Conservation (phyloP, 2,888 invertebrate species). For the Phyllotreta cruciferae region DNA sequence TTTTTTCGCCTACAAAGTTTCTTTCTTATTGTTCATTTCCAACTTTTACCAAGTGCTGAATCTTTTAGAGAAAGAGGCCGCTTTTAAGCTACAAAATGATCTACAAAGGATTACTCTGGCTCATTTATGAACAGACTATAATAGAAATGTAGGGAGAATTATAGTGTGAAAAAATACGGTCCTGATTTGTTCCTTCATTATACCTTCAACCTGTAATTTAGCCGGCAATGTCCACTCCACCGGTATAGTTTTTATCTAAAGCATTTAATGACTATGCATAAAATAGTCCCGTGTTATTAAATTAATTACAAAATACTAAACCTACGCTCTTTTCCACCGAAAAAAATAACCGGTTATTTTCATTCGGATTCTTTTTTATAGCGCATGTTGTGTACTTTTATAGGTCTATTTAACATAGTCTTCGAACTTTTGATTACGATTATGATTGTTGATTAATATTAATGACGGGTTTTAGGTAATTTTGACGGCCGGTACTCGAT, state of each 20-base stretch:
- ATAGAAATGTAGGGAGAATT: too few species aligned
- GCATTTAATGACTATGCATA: constrained; percentile 40
- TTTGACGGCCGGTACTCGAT: constrained; percentile 8
- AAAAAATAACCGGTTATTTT: constrained; percentile 12
- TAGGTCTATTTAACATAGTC: constrained; percentile 9
- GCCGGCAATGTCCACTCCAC: constrained; percentile 27
- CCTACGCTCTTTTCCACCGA: constrained; percentile 35
- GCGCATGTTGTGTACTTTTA: background rate
- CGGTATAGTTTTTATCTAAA: constrained; percentile 31
- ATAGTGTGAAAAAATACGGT: too few species aligned
- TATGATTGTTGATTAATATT: constrained; percentile 8
- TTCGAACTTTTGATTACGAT: constrained; percentile 9
- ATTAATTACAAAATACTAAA: constrained; percentile 42
- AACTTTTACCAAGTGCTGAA: too few species aligned
- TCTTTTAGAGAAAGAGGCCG: too few species aligned
- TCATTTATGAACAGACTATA: too few species aligned
- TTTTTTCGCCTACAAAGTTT: too few species aligned
- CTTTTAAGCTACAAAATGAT: too few species aligned
- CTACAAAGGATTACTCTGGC: too few species aligned
- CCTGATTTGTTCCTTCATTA: too few species aligned
- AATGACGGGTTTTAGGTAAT: constrained; percentile 2
- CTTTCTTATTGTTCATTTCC: too few species aligned
- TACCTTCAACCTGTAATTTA: constrained; percentile 19
- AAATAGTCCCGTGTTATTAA: constrained; percentile 43
- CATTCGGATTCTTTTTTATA: background rate